Base-by-base conservation (phyloP, 2,888 invertebrate species). In the Scaptomyza polygonia region DNA sequence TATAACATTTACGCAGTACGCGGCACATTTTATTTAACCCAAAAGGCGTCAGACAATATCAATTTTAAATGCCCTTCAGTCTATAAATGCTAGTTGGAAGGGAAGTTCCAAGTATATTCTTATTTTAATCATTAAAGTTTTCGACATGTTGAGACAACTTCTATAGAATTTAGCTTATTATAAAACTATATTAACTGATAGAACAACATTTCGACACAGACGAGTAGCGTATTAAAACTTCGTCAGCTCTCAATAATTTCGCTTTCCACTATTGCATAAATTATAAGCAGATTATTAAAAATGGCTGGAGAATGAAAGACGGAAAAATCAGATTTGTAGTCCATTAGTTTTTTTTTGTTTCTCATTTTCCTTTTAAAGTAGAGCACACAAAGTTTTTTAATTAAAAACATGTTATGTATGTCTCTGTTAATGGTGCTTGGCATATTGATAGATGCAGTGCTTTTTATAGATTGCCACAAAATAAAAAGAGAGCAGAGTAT, bases 351-450 rank as follows among this genome's bases (percentile, higher is more conserved):
- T 14, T 21, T 58, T 53, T 30, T n/a, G n/a, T 36, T 39, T 25
- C 25, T 3, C 14, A 14, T 4, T 9, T 44, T 48, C 4, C 12
- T 32, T 16, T 45, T 7, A n/a, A 32, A 36, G 16, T 39, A 34
- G 45, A 42, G 14, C 14, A 5, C n/a, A 11, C 9, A 36, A 59
- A 54, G 49, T 54, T 61, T 61, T 67, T 61, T 67, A 61, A 67
- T 68, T 61, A 61, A 67, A 42, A 61, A 2, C 11, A 45, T 59
- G 16, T 11, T 9, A 32, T 54, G 39, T 16, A 16, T 39, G 9
- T 39, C 39, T 9, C 18, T 30, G 32, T 14, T 16, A 30, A 62
- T 21, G 12, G 52, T 34, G 34, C 16, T 27, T 9, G 9, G 11
- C 1, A 5, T 11, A 14, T 42, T 25, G 5, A 43, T 14, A 27